Conservation (phyloP, 2,888 invertebrate species). For the Epinotia bilunana region DNA sequence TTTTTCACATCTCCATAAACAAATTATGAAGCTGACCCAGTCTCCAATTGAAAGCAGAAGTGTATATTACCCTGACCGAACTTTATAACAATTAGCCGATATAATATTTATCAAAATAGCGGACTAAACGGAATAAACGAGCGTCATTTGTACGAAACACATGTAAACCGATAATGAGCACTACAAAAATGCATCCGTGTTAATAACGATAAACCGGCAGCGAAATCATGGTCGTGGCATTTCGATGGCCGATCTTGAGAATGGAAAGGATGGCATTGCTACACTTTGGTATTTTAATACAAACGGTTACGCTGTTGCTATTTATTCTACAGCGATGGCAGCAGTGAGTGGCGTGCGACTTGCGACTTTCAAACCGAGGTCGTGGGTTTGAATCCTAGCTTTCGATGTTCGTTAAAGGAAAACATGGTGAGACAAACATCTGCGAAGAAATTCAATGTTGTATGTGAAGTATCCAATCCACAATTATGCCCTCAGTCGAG, state of each 20-base stretch:
- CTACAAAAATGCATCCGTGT: slow-evolving; percentile 20
- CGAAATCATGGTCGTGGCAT: slow-evolving; percentile 13
- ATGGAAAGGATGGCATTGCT: slow-evolving; percentile 41
- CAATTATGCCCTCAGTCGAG: too few species aligned
- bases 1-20: too few species aligned
- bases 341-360: neutral
- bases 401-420: neutral
- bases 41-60: neutral
- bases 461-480: neutral
- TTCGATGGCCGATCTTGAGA: slow-evolving; percentile 30
- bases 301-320: neutral
- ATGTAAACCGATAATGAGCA: neutral
- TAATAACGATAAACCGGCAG: slow-evolving; percentile 16
- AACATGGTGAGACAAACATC: neutral
- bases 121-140: neutral
- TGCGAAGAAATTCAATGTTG: neutral
- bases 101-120: slow-evolving; percentile 10
- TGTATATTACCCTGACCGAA: neutral
- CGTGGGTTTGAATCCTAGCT: neutral
- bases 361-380: neutral
- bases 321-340: neutral
- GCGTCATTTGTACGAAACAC: neutral
- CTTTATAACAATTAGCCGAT: slow-evolving; percentile 3
- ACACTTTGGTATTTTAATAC: slow-evolving; percentile 1
- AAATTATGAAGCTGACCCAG: neutral